Percentiles rank a stretch among this genome's conserved stretches.
phyloP scores from a whole-genome alignment of 2,797 vertebrate genomes.

The Cyprinodon diabolis region DNA sequence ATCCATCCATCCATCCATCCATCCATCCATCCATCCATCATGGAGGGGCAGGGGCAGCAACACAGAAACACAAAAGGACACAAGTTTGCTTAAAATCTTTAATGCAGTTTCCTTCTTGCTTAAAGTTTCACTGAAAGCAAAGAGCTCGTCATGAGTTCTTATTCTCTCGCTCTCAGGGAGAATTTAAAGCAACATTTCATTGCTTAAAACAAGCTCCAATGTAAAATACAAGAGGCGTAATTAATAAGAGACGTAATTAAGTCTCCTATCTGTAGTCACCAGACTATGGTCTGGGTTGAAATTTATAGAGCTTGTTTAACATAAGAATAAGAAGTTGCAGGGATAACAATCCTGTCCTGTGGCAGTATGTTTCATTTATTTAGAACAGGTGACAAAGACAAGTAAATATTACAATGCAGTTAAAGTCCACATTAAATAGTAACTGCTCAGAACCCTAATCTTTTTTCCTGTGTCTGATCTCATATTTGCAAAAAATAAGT shows the following conservation, averaged over 20 bases:
- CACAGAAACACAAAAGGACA: too few species aligned
- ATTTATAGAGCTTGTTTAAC: background rate
- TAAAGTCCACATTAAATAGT: background rate
- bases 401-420: constrained; percentile 7
- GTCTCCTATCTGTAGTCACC: background rate
- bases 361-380: background rate
- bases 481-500: background rate
- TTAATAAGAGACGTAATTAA: background rate
- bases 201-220: background rate
- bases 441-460: background rate
- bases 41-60: too few species aligned
- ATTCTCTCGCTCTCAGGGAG: background rate
- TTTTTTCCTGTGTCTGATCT: background rate
- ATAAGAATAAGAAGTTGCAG: background rate
- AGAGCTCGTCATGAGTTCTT: background rate
- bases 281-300: background rate
- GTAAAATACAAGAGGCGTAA: background rate
- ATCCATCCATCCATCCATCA: too few species aligned
- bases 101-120: background rate
- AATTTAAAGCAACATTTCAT: background rate
- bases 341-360: background rate
- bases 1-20: too few species aligned
- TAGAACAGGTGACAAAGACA: too few species aligned
- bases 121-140: background rate
- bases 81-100: background rate